These are phyloP conservation scores for Enteromius unitaeniatus DNA, from an alignment of 2,797 vertebrate species.

Conservation along the genomic window DNA sequence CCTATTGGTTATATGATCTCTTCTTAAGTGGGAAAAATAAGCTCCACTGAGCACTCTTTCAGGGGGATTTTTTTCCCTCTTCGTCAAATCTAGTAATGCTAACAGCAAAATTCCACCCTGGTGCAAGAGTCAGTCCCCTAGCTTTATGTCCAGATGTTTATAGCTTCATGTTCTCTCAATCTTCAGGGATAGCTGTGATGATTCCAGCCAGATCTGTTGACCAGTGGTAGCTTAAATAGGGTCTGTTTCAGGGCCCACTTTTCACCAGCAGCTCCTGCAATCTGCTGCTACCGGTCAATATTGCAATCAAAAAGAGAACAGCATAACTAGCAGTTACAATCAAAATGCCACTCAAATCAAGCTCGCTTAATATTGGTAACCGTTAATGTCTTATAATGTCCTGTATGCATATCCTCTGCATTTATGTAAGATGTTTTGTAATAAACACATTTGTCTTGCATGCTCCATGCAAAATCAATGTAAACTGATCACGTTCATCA, in stretches of 20 bases:
- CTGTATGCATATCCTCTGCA: background rate
- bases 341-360: background rate
- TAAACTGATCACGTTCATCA: slow-evolving; percentile 30
- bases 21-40: background rate
- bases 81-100: background rate
- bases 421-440: background rate
- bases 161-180: slow-evolving; percentile 33
- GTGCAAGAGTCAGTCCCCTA: slow-evolving; percentile 11
- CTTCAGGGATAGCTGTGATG: slow-evolving; percentile 33
- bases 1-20: background rate
- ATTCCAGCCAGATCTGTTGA: slow-evolving; percentile 13
- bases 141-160: slow-evolving; percentile 37
- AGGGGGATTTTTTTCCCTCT: background rate
- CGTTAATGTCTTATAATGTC: background rate
- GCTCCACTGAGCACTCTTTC: background rate
- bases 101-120: slow-evolving; percentile 17
- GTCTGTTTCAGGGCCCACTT: slow-evolving; percentile 22
- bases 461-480: background rate
- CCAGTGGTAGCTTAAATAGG: background rate
- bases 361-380: background rate
- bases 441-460: background rate
- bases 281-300: background rate
- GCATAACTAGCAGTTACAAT: background rate
- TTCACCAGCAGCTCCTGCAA: background rate
- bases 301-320: slow-evolving; percentile 12